phyloP scores from a whole-genome alignment of 2,797 vertebrate genomes.

The Mormyrus proboscirostris region DNA sequence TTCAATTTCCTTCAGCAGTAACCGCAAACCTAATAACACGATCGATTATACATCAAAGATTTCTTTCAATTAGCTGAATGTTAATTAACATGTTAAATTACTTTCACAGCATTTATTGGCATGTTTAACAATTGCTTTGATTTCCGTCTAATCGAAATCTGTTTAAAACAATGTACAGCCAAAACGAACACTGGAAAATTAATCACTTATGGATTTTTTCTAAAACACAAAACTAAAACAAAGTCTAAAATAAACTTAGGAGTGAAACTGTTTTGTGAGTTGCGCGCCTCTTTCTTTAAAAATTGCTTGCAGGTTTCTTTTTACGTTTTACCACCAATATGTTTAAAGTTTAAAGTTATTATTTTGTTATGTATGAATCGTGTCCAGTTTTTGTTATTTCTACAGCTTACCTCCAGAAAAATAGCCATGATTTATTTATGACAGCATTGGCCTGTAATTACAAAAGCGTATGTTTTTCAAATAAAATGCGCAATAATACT shows the following conservation, averaged over 20 bases:
- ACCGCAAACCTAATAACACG: constrained; percentile 66
- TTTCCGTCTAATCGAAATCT: constrained; percentile 39
- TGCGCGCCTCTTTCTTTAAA: neutral
- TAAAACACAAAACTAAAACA: constrained; percentile 21
- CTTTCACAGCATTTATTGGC: constrained; percentile 63
- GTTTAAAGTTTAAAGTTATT: neutral
- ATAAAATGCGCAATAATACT: neutral
- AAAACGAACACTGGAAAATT: constrained; percentile 33
- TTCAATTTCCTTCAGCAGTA: constrained; percentile 66
- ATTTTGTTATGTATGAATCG: neutral
- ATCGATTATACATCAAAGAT: constrained; percentile 79
- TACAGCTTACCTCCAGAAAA: neutral
- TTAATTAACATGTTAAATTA: constrained; percentile 71
- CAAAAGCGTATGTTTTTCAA: neutral
- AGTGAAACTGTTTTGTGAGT: neutral
- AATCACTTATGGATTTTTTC: constrained; percentile 36
- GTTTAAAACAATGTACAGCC: constrained; percentile 15
- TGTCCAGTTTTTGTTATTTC: neutral
- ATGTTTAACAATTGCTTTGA: constrained; percentile 67
- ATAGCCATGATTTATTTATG: neutral
- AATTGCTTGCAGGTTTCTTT: constrained; percentile 26
- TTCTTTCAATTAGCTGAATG: constrained; percentile 73
- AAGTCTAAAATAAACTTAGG: neutral
- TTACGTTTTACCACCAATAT: neutral
- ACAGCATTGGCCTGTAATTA: neutral